Conservation (phyloP, 1,140 invertebrate species). For the Drosophila repleta region DNA sequence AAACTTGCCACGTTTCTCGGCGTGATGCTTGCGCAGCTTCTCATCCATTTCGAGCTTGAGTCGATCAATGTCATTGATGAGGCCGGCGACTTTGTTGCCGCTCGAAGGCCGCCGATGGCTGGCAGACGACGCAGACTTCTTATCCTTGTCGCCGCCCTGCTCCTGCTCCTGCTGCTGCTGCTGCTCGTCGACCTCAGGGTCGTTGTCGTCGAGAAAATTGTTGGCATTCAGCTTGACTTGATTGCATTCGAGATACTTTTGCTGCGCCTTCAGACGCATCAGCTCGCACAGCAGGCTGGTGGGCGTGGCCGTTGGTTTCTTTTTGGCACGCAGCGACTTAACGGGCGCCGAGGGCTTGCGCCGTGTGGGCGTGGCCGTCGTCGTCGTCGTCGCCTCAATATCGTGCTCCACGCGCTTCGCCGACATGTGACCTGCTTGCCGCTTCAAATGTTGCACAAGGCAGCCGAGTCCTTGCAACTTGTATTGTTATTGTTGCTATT, state of each 20-base stretch:
- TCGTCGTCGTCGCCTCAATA: background rate
- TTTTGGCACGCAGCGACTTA: conserved; percentile 38
- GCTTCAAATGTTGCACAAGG: conserved; percentile 58
- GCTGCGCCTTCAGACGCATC: conserved; percentile 77
- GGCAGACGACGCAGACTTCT: background rate
- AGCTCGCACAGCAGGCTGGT: conserved; percentile 73
- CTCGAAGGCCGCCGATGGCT: conserved; percentile 41
- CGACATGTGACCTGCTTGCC: conserved; percentile 56
- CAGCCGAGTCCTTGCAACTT: conserved; percentile 62
- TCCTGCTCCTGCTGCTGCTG: too few relatives aligned
- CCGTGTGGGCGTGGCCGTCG: background rate
- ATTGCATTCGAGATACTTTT: conserved; percentile 83
- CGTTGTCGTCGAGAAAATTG: conserved; percentile 51
- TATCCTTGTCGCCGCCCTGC: background rate
- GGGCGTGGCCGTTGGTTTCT: conserved; percentile 48
- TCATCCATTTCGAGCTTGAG: conserved; percentile 51
- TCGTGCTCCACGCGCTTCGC: conserved; percentile 15
- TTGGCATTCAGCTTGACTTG: conserved; percentile 68
- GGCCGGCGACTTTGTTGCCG: conserved; percentile 35
- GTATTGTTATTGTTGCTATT: conserved; percentile 59
- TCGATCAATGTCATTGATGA: conserved; percentile 68
- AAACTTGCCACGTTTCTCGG: conserved; percentile 47
- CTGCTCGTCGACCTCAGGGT: conserved; percentile 1
- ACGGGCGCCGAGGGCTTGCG: conserved; percentile 12
- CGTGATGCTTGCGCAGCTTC: conserved; percentile 49